These are phyloP conservation scores for Mus pahari DNA, from an alignment of 2,113 vertebrate genomes.

Conservation along the genomic window DNA sequence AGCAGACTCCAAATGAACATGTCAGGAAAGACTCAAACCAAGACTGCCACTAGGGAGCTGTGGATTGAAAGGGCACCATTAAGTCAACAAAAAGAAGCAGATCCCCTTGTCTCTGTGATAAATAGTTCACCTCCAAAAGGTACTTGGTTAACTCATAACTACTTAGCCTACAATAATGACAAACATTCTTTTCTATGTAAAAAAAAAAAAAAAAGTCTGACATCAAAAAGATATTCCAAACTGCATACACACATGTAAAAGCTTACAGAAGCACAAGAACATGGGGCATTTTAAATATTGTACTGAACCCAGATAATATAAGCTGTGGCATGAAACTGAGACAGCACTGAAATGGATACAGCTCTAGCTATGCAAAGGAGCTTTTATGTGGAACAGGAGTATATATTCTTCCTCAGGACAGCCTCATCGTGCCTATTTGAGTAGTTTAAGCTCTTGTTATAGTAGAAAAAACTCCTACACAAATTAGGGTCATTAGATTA, in stretches of 20 bases:
- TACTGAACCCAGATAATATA: not conserved
- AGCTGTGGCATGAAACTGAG: not conserved
- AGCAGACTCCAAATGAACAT: not conserved
- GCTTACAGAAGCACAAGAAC: conserved; percentile 11
- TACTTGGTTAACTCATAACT: not conserved
- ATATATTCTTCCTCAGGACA: not conserved
- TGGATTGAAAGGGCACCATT: not conserved
- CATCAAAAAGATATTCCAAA: not conserved
- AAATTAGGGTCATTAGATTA: not conserved
- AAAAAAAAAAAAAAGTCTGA: not conserved
- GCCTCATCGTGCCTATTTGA: not conserved
- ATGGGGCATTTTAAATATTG: not conserved
- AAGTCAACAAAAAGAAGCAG: not conserved
- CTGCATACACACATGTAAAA: not conserved
- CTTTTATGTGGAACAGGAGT: not conserved
- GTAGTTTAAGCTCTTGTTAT: not conserved
- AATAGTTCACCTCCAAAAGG: not conserved
- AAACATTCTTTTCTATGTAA: not conserved
- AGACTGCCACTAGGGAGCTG: not conserved
- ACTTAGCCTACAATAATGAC: not conserved
- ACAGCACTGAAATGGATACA: not conserved
- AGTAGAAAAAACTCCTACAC: not conserved
- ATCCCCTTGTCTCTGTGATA: not conserved
- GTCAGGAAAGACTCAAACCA: not conserved
- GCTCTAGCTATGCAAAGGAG: not conserved